These are phyloP conservation scores for Octomys mimax DNA, from an alignment of 2,797 vertebrate genomes.

Conservation along the genomic window DNA sequence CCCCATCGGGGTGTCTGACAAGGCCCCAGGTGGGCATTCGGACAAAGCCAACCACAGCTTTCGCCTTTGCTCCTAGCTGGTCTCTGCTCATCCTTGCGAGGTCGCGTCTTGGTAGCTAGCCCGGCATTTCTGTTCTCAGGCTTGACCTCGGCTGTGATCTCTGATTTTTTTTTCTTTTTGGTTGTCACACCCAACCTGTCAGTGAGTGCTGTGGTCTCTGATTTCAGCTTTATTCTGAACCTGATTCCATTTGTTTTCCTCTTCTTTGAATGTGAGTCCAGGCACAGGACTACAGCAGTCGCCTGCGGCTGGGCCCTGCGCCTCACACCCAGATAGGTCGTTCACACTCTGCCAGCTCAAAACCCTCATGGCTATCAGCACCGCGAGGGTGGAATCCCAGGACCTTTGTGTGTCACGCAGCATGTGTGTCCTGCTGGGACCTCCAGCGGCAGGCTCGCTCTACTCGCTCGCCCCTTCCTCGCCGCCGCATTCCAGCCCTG, in stretches of 20 bases:
- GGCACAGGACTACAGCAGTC: accelerated
- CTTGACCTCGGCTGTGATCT: not conserved
- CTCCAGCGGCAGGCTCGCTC: too few species aligned
- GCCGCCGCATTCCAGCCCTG: too few species aligned
- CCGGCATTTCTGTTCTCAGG: accelerated
- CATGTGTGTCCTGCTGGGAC: accelerated
- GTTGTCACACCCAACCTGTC: accelerated
- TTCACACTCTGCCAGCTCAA: not conserved
- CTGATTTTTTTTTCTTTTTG: not conserved
- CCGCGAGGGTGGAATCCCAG: not conserved
- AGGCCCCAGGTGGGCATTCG: not conserved
- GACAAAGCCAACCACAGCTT: not conserved
- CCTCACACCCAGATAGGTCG: not conserved
- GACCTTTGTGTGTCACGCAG: too few species aligned
- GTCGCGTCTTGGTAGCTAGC: accelerated
- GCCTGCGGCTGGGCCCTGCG: accelerated
- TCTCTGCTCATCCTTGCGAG: not conserved
- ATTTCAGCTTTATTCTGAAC: not conserved
- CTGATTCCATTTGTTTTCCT: not conserved
- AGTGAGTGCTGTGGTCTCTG: not conserved
- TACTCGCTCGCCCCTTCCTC: accelerated
- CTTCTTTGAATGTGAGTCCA: not conserved
- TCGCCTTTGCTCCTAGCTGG: not conserved
- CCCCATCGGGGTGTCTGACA: not conserved
- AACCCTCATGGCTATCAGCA: not conserved